Percentiles rank a stretch among this genome's conserved stretches.
phyloP scores from a whole-genome alignment of 2,888 invertebrate genomes.

The Agrochola lota region DNA sequence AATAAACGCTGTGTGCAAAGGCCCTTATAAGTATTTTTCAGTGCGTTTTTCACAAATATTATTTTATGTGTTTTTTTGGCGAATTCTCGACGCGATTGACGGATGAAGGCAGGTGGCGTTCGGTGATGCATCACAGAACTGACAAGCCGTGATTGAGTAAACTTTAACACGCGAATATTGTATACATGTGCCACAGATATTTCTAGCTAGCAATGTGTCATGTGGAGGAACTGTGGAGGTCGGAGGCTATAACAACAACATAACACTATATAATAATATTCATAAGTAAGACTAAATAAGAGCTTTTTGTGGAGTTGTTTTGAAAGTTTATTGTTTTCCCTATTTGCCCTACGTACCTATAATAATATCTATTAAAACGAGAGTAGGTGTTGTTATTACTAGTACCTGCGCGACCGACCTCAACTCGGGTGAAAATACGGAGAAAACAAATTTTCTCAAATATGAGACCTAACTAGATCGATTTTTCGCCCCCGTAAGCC shows the following conservation, averaged over 20 bases:
- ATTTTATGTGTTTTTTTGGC: constrained; percentile 29
- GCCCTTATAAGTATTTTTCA: constrained; percentile 3
- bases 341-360: background rate
- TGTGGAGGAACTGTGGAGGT: background rate
- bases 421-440: no score
- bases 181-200: constrained; percentile 10
- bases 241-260: background rate
- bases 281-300: background rate
- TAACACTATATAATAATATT: background rate
- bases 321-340: background rate
- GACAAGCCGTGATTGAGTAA: constrained; percentile 61
- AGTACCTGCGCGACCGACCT: no score
- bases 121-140: constrained; percentile 58
- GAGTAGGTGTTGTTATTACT: background rate
- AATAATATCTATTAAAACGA: background rate
- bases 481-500: no score
- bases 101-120: constrained; percentile 57
- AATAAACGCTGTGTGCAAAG: no score
- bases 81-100: constrained; percentile 42
- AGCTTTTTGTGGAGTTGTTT: background rate
- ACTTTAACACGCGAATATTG: constrained; percentile 36
- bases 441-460: no score
- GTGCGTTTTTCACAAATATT: constrained; percentile 15
- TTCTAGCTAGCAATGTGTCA: background rate
- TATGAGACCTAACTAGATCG: no score